Evolutionary conservation across 2,113 vertebrate species (phyloP).

Genomic region (Dermatemys mawii): DNA sequence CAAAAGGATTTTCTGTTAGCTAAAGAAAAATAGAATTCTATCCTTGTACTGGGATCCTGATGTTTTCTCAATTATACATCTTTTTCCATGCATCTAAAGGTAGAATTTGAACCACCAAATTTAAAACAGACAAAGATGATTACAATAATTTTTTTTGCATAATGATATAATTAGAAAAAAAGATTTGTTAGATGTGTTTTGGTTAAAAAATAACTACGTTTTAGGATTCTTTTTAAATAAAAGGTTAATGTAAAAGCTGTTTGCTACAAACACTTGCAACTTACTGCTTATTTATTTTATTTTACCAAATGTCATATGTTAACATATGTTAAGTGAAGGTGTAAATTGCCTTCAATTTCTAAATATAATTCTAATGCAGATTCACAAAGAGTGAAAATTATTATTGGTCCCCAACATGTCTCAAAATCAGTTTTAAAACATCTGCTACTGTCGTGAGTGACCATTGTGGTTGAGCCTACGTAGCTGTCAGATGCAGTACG

Average conservation of each 20-base stretch:
- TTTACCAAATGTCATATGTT: background rate
- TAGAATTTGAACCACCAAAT: background rate
- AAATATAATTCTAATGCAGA: background rate
- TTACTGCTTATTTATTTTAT: background rate
- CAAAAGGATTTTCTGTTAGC: fast-evolving
- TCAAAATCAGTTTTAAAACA: background rate
- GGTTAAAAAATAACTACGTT: background rate
- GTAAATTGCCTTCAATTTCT: background rate
- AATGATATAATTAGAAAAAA: background rate
- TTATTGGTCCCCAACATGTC: background rate
- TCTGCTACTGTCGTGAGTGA: background rate
- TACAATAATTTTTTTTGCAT: too few relatives aligned
- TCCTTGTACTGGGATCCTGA: background rate
- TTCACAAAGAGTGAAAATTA: background rate
- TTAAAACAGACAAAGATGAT: background rate
- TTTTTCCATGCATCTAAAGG: background rate
- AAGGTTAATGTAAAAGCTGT: background rate
- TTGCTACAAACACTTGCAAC: background rate
- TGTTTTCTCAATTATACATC: background rate
- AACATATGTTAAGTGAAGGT: background rate
- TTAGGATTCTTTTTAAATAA: background rate
- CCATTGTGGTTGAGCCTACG: background rate
- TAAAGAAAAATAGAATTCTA: background rate
- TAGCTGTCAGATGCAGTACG: background rate
- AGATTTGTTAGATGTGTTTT: background rate